Evolutionary conservation across 2,113 vertebrate genomes (phyloP).

Genomic region (Apus apus): DNA sequence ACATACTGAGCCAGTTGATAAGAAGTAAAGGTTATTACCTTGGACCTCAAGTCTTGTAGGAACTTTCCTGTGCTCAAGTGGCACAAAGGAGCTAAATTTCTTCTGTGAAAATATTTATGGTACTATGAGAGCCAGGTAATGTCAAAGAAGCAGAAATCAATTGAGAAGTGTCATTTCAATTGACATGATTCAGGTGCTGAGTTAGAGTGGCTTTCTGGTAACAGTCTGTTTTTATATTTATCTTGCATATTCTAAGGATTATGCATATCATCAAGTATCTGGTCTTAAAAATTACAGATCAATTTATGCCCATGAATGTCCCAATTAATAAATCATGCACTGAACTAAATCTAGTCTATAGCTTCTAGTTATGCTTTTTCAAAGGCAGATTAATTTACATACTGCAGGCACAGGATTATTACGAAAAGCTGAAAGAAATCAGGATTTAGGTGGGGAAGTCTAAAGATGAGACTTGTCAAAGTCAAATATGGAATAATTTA

Average conservation of each 20-base stretch:
- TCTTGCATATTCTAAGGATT: constrained; percentile 8
- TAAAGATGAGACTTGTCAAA: background rate
- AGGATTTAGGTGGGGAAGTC: background rate
- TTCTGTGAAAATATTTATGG: background rate
- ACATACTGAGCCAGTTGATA: background rate
- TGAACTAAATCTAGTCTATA: background rate
- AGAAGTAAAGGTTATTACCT: background rate
- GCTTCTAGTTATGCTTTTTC: background rate
- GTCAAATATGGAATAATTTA: too few species aligned
- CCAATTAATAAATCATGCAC: background rate
- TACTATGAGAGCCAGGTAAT: accelerated
- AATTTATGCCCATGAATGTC: background rate
- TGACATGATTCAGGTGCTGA: background rate
- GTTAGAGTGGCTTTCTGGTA: background rate
- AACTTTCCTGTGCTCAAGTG: background rate
- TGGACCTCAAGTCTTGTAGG: background rate
- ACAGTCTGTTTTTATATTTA: background rate
- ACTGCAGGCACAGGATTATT: background rate
- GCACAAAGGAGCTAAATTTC: background rate
- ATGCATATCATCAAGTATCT: background rate
- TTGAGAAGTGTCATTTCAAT: background rate
- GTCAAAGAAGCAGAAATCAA: background rate
- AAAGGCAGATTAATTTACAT: constrained; percentile 17
- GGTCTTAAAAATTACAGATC: background rate
- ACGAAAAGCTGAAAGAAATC: background rate